Evolutionary conservation across 2,113 vertebrate genomes (phyloP), one percentile per base, ranked within the genome.

Genomic region (Semicossyphus pulcher): DNA sequence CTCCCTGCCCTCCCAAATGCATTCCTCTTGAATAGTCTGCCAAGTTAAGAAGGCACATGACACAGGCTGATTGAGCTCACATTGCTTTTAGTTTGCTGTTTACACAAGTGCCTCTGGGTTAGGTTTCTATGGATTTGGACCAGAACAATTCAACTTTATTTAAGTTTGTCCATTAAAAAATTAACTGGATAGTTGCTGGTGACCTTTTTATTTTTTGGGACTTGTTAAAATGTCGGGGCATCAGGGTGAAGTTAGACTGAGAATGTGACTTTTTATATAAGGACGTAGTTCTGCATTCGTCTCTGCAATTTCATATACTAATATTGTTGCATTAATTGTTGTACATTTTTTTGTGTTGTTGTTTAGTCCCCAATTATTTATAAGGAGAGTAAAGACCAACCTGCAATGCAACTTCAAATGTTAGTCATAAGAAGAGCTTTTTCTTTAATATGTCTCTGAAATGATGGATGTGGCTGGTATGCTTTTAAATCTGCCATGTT

Each of bases 41-140:
- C 83, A 86, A 88, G 86, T 89, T 73, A 76, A 86, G 81, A 82
- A 87, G 70, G 84, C 91, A 86, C 86, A 90, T 89, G 91, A 92
- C 85, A 78, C 75, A 44, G 73, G 56, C 85, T 66, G 74, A 83
- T 87, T 72, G 81, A 76, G 80, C 71, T 83, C 82, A 72, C 80
- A 70, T 80, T 82, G 88, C 83, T 86, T 80, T 80, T 78, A 70
- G 76, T 81, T 83, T 71, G 79, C 75, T 83, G 78, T 89, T 80
- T 83, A 84, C 70, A 65, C 21, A 54, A 69, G 39, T 68, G 68
- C 36, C 48, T 75, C 59, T 59, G 61, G 51, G 41, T 83, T 77
- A n/a, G 41, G 53, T 80, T 75, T 78, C 61, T 69, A 8, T 70
- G 34, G n/a, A 52, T 74, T 72, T 26, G 36, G 10, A 64, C 31